These are phyloP conservation scores for Orthosia cruda DNA, from an alignment of 2,888 invertebrate genomes.

Conservation along the genomic window DNA sequence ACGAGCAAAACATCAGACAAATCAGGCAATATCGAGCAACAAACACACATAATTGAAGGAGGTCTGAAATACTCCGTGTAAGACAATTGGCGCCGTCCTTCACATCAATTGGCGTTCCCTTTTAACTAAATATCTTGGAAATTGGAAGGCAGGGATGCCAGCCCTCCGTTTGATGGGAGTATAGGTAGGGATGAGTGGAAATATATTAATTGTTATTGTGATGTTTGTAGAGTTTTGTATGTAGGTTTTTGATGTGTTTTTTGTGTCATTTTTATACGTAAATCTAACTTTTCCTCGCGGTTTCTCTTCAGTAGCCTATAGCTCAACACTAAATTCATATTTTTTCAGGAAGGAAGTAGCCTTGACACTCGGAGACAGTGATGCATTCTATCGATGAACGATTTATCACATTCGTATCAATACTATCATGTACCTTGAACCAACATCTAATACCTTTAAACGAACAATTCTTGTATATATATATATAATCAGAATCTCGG, in stretches of 20 bases:
- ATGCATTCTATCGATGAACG: too few species aligned
- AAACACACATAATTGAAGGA: conserved; percentile 75
- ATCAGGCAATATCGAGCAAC: conserved; percentile 41
- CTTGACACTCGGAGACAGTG: too few species aligned
- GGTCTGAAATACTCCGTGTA: conserved; percentile 74
- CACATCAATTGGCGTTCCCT: conserved; percentile 81
- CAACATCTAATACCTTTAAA: too few species aligned
- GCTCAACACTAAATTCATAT: too few species aligned
- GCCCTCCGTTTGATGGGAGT: conserved; percentile 77
- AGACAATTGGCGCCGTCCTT: conserved; percentile 80
- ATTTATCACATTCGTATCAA: too few species aligned
- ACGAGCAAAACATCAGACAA: conserved; percentile 50
- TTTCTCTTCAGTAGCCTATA: too few species aligned
- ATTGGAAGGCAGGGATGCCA: conserved; percentile 76
- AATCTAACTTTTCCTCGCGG: too few species aligned
- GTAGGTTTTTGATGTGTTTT: neutral
- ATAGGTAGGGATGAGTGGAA: conserved; percentile 46
- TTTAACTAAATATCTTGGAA: conserved; percentile 80
- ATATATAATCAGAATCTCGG: too few species aligned
- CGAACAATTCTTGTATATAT: too few species aligned
- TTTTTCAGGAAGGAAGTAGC: too few species aligned
- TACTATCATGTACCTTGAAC: too few species aligned
- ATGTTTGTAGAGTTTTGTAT: neutral
- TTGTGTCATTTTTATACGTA: too few species aligned
- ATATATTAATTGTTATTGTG: conserved; percentile 24